phyloP scores from a whole-genome alignment of 2,888 invertebrate species.

The Hirtodrosophila duncani region DNA sequence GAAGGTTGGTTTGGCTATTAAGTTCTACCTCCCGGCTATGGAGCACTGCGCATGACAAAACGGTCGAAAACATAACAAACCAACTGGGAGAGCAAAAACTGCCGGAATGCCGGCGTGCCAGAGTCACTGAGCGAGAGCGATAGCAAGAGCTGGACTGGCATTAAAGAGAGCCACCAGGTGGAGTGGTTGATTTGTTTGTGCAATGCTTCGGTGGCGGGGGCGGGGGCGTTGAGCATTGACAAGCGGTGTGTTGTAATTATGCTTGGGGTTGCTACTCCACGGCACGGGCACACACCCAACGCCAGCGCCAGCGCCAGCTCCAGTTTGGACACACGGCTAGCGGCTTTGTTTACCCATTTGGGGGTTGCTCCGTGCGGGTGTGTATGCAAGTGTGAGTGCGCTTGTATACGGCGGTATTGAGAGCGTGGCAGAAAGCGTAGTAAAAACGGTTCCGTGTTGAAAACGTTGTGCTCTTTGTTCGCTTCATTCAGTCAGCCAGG shows the following conservation, averaged over 20 bases:
- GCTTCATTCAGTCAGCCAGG: conserved; percentile 44
- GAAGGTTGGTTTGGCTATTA: conserved; percentile 55
- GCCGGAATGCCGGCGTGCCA: conserved; percentile 14
- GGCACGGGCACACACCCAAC: background rate
- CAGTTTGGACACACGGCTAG: too few relatives aligned
- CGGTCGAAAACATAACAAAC: conserved; percentile 8
- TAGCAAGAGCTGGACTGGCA: background rate
- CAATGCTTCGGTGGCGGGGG: background rate
- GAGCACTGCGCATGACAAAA: conserved; percentile 54
- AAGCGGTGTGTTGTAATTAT: conserved; percentile 21
- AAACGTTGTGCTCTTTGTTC: conserved; percentile 37
- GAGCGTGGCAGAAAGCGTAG: conserved; percentile 34
- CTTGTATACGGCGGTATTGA: conserved; percentile 1
- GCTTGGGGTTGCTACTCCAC: conserved; percentile 23
- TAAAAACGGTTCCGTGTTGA: conserved; percentile 55
- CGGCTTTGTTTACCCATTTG: conserved; percentile 57
- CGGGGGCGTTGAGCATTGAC: background rate
- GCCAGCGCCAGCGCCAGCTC: too few relatives aligned
- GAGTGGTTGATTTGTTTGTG: conserved; percentile 26
- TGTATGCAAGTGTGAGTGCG: too few relatives aligned
- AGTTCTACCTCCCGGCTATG: conserved; percentile 55
- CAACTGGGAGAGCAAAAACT: conserved; percentile 6
- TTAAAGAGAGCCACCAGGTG: conserved; percentile 29
- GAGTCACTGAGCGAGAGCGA: conserved; percentile 3
- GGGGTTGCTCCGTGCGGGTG: conserved; percentile 48